Evolutionary conservation across 2,113 vertebrate genomes (phyloP), one percentile per base, ranked within the genome.

Genomic region (Phaethon lepturus): DNA sequence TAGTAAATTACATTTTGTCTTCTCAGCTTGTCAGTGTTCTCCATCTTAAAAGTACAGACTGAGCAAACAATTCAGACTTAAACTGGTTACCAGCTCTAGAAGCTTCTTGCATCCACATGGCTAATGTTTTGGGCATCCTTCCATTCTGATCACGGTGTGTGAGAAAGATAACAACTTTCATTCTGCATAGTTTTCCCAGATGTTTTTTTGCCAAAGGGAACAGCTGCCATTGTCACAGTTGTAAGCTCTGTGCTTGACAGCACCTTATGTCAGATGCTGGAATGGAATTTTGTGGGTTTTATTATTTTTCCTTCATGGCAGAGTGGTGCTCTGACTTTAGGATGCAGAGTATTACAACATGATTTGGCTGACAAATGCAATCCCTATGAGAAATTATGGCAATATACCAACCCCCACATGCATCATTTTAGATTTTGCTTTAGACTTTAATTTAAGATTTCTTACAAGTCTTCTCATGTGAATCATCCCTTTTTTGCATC

Each of bases 161-260:
- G 91, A 90, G 88, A 88, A 95, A 93, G 87, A 95, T 87, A 95
- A 97, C 92, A 90, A 85, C 86, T 92, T 71, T 58, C 17, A 82
- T 94, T 95, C 86, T 72, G 15, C 33, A 33, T 81, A 87, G 89
- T 92, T 97, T 94, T 87, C 84, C 97, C 97, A 98, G 97, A 97
- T 98, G 95, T 97, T 94, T 91, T 97, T 96, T 93, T 92, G 94
- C 97, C 92, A 95, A 94, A 93, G 82, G 83, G 91, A 97, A 94
- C 97, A 98, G 94, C 97, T 98, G 97, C 47, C 88, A 95, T 93
- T 98, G 95, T 97, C 96, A 95, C 93, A 98, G 91, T 96, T 94
- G 49, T 77, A 97, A 96, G 55, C 71, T 91, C 72, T 83, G 44
- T 90, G 90, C 91, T 95, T 97, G 97, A 95, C 92, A 93, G 95